These are phyloP conservation scores for Tinea semifulvella DNA, from an alignment of 2,888 invertebrate species.

Conservation along the genomic window DNA sequence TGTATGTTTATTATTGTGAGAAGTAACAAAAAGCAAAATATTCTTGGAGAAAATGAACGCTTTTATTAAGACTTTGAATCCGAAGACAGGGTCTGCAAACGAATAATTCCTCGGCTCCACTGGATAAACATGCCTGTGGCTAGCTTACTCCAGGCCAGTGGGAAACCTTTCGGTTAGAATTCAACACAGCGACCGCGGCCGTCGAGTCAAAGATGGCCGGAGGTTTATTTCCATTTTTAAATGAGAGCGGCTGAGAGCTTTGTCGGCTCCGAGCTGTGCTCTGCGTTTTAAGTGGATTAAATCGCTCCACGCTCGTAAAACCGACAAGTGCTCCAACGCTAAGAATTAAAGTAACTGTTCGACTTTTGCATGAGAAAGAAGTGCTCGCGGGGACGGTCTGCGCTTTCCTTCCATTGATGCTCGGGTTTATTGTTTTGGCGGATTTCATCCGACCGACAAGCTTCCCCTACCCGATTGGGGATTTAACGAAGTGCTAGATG, in stretches of 20 bases:
- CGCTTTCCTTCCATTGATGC: conserved; percentile 48
- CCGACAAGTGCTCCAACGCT: conserved; percentile 61
- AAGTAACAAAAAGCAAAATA: conserved; percentile 46
- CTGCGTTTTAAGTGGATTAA: conserved; percentile 69
- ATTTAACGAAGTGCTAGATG: conserved; percentile 33
- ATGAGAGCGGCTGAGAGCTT: conserved; percentile 66
- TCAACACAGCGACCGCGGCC: conserved; percentile 49
- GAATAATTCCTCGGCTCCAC: conserved; percentile 36
- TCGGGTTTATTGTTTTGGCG: conserved; percentile 41
- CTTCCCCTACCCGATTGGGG: conserved; percentile 29
- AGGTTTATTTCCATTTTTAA: conserved; percentile 67
- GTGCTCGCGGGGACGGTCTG: conserved; percentile 50
- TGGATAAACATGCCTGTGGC: conserved; percentile 28
- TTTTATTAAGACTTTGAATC: conserved; percentile 47
- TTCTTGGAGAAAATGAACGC: conserved; percentile 43
- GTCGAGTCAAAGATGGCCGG: conserved; percentile 62
- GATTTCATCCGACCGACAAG: conserved; percentile 8
- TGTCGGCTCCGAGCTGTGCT: conserved; percentile 64
- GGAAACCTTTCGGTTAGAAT: conserved; percentile 20
- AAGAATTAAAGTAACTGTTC: conserved; percentile 66
- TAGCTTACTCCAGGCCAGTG: background rate
- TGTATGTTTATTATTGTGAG: no score
- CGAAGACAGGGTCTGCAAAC: conserved; percentile 38
- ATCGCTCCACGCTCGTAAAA: conserved; percentile 66
- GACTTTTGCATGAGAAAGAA: conserved; percentile 64